A percentile compares a stretch with the other conserved stretches of the same genome.
These are phyloP conservation scores for Aphis gossypii DNA, from an alignment of 1,140 invertebrate species.

Conservation along the genomic window DNA sequence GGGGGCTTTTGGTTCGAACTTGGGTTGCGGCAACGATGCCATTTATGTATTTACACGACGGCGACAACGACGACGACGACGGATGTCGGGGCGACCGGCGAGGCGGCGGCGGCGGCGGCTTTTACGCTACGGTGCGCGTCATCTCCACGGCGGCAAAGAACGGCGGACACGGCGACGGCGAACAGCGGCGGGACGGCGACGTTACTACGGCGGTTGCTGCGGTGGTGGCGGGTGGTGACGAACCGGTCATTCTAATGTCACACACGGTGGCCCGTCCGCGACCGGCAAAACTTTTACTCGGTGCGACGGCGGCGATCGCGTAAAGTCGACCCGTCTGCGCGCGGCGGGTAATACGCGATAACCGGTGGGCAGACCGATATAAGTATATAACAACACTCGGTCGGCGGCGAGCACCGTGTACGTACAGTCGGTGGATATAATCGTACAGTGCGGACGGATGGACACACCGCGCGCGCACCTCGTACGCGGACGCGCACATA, in stretches of 20 bases:
- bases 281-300: neutral
- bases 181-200: neutral
- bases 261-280: neutral
- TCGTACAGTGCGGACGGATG: neutral
- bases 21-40: constrained; percentile 45
- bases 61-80: neutral
- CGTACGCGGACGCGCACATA: neutral
- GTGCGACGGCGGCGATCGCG: too few relatives aligned
- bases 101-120: neutral
- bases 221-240: neutral
- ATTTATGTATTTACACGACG: neutral
- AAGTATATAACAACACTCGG: neutral
- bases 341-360: neutral
- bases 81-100: neutral
- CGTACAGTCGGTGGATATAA: too few relatives aligned
- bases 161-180: neutral
- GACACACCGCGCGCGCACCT: neutral
- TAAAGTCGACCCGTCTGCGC: neutral
- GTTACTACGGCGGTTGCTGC: neutral
- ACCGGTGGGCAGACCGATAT: constrained; percentile 9
- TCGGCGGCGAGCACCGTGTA: neutral
- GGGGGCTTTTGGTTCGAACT: constrained; percentile 49
- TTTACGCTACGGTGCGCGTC: constrained; percentile 24
- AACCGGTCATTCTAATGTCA: constrained; percentile 57
- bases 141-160: constrained; percentile 1